These are phyloP conservation scores for Chymomyza amoena DNA, from an alignment of 2,888 invertebrate genomes.

Conservation along the genomic window DNA sequence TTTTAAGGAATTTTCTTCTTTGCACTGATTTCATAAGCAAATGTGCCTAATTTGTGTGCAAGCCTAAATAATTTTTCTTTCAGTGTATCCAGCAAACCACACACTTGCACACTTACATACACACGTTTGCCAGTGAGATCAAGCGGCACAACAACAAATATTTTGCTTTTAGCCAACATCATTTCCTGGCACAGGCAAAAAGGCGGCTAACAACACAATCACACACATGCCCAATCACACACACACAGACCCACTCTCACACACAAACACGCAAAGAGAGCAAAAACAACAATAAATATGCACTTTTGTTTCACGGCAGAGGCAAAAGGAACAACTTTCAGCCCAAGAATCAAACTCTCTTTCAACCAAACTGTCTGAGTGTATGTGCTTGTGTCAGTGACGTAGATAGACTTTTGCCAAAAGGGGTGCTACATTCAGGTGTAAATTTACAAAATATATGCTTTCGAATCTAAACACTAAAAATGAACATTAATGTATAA, in stretches of 20 bases:
- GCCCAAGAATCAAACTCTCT: conserved; percentile 22
- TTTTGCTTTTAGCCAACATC: conserved; percentile 33
- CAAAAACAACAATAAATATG: conserved; percentile 33
- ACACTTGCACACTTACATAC: neutral
- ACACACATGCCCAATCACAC: conserved; percentile 21
- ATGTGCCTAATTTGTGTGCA: no score
- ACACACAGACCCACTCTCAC: neutral
- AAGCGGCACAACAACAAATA: conserved; percentile 43
- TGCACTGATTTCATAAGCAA: no score
- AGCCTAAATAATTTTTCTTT: neutral
- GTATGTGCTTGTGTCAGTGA: conserved; percentile 22
- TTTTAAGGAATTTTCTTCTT: no score
- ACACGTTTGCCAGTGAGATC: conserved; percentile 12
- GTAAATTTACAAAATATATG: no score
- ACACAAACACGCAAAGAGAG: conserved; percentile 7
- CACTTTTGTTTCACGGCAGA: conserved; percentile 41
- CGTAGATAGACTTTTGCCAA: conserved; percentile 3
- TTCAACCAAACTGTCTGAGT: conserved; percentile 23
- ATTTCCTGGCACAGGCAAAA: neutral
- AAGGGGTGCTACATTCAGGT: conserved; percentile 3
- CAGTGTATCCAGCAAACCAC: neutral
- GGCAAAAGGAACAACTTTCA: conserved; percentile 18
- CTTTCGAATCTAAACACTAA: no score
- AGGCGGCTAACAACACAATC: neutral
- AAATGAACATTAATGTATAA: no score